Evolutionary conservation across 2,888 invertebrate genomes (phyloP), one percentile per base, ranked within the genome.

Genomic region (Plagodis dolabraria): DNA sequence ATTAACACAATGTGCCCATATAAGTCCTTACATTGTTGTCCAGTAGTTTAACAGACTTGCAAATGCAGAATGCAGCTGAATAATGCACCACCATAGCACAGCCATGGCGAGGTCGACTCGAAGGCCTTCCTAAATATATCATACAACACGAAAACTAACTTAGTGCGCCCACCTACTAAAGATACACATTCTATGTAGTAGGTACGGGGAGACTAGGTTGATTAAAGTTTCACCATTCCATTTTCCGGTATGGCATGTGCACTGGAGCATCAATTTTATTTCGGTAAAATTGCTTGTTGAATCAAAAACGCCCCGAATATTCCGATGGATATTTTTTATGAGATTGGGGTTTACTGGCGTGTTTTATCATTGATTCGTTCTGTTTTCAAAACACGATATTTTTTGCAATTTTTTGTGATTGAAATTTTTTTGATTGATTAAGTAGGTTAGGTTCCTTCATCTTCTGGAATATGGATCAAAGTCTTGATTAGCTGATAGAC

Each of bases 41-140:
- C n/a, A n/a, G 33, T 40, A 49, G 9, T 33, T 11, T 47, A 47
- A 5, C 11, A 11, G 46, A 46, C 36, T 53, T 50, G 53, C 47
- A 66, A 71, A 66, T 72, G 69, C 70, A 70, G 69, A 70, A 71
- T 80, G 80, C 81, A 74, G 78, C 64, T 75, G 75, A 77, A 80
- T 81, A 80, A 76, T 80, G 79, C 79, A 78, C 65, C 72, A 78
- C 68, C 63, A 60, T 53, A 64, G 48, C 12, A 43, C 8, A 40
- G 10, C 44, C 60, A 51, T 57, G 52, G 57, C 60, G 69, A 63
- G 66, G 67, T 56, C 60, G 63, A 40, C 64, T 67, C 59, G 60
- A 49, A 66, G 64, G 61, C 63, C 58, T 72, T 66, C 67, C 67
- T 71, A 70, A 75, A 73, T 76, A 61, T 74, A 73, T 75, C 74